A percentile compares a stretch with the other conserved stretches of the same genome.
phyloP scores from a whole-genome alignment of 2,888 invertebrate species.

The Tiliacea citrago region DNA sequence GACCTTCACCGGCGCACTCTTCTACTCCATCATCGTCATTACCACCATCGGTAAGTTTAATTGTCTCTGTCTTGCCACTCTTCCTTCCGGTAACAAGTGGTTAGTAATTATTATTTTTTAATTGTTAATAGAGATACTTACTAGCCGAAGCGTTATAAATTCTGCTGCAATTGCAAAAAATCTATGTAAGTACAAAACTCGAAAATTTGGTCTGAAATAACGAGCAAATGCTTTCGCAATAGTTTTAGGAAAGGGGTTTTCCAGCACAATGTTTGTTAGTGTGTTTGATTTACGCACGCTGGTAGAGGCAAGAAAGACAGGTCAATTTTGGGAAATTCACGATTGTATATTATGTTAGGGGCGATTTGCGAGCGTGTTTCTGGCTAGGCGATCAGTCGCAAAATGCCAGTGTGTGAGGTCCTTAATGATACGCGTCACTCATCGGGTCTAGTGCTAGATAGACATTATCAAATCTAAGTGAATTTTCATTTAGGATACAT shows the following conservation, averaged over 20 bases:
- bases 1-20: slow-evolving; percentile 97
- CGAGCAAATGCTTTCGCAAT: slow-evolving; percentile 21
- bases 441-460: background rate
- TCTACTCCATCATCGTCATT: slow-evolving; percentile 98
- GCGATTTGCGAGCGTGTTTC: background rate
- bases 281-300: slow-evolving; percentile 25
- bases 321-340: background rate
- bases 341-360: background rate
- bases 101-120: no score
- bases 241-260: slow-evolving; percentile 41
- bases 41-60: slow-evolving; percentile 96
- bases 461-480: background rate
- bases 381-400: background rate
- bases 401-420: background rate
- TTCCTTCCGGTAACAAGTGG: background rate
- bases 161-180: background rate
- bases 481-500: background rate
- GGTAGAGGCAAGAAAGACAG: background rate
- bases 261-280: slow-evolving; percentile 24
- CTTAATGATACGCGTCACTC: no score
- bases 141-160: background rate
- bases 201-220: slow-evolving; percentile 10
- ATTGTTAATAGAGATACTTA: no score
- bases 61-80: background rate
- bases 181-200: background rate